These are phyloP conservation scores for Acleris sparsana DNA, from an alignment of 2,888 invertebrate genomes.

Conservation along the genomic window DNA sequence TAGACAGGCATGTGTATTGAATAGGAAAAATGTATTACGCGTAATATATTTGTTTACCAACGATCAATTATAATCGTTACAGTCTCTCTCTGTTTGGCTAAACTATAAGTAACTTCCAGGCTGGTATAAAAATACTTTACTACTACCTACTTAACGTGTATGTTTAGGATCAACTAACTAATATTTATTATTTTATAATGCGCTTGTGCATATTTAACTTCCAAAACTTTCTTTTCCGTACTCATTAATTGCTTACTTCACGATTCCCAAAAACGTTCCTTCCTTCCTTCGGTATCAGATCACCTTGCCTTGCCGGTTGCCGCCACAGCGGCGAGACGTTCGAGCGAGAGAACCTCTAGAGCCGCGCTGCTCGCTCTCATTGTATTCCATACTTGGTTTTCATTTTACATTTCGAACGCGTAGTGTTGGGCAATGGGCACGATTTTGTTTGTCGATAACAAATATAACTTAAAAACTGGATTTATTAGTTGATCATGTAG, in stretches of 20 bases:
- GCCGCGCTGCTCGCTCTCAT: constrained; percentile 65
- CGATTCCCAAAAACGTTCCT: constrained; percentile 45
- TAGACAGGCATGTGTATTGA: no score
- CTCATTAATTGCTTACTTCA: constrained; percentile 34
- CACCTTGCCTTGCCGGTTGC: constrained; percentile 48
- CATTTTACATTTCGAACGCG: constrained; percentile 74
- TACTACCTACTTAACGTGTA: no score
- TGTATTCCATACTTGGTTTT: constrained; percentile 80
- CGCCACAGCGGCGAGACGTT: constrained; percentile 64
- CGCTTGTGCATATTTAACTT: not conserved
- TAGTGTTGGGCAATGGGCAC: constrained; percentile 52
- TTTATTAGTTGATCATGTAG: no score
- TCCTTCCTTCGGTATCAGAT: constrained; percentile 44
- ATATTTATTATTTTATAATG: no score
- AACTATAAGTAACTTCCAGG: no score
- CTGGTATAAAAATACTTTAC: no score
- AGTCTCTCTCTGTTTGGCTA: no score
- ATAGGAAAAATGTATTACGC: no score
- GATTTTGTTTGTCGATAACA: constrained; percentile 36
- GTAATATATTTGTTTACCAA: no score
- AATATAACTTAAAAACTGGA: constrained; percentile 33
- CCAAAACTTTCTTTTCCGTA: constrained; percentile 21
- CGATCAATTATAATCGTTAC: no score
- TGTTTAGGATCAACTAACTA: no score
- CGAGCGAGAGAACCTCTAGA: constrained; percentile 51